phyloP scores from a whole-genome alignment of 2,888 invertebrate species.

The Malthinus seriepunctatus region DNA sequence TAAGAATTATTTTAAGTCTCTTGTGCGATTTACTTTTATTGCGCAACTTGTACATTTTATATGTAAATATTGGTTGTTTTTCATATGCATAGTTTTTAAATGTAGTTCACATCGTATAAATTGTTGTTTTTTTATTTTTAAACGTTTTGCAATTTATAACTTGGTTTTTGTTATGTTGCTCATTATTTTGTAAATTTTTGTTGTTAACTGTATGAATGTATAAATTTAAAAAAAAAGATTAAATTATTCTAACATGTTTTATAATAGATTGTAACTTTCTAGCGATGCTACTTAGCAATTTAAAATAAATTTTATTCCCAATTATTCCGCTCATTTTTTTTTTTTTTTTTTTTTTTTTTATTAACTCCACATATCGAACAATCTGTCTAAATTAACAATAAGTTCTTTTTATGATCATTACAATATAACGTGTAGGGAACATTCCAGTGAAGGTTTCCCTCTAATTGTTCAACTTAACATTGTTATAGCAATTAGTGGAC shows the following conservation, averaged over 20 bases:
- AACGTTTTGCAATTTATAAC: slow-evolving; percentile 37
- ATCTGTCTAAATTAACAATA: no score
- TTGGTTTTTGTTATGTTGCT: slow-evolving; percentile 39
- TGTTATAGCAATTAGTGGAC: no score
- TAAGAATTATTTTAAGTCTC: background rate
- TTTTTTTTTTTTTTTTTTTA: no score
- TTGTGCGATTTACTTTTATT: slow-evolving; percentile 2
- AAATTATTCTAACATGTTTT: slow-evolving; percentile 51
- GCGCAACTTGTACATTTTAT: slow-evolving; percentile 48
- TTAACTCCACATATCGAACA: no score
- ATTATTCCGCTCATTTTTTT: slow-evolving; percentile 16
- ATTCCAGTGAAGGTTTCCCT: no score
- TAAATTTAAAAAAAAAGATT: slow-evolving; percentile 35
- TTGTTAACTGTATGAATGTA: slow-evolving; percentile 43
- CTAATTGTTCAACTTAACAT: no score
- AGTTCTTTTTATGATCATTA: no score
- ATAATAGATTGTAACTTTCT: slow-evolving; percentile 50
- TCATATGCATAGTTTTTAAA: slow-evolving; percentile 26
- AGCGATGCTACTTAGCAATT: slow-evolving; percentile 52
- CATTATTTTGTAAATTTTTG: slow-evolving; percentile 50
- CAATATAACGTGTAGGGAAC: no score
- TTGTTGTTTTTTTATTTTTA: slow-evolving; percentile 43
- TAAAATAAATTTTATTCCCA: slow-evolving; percentile 38
- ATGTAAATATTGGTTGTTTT: slow-evolving; percentile 44
- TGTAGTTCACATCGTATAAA: slow-evolving; percentile 36